These are phyloP conservation scores for Hipparchia semele DNA, from an alignment of 2,888 invertebrate species.

Conservation along the genomic window DNA sequence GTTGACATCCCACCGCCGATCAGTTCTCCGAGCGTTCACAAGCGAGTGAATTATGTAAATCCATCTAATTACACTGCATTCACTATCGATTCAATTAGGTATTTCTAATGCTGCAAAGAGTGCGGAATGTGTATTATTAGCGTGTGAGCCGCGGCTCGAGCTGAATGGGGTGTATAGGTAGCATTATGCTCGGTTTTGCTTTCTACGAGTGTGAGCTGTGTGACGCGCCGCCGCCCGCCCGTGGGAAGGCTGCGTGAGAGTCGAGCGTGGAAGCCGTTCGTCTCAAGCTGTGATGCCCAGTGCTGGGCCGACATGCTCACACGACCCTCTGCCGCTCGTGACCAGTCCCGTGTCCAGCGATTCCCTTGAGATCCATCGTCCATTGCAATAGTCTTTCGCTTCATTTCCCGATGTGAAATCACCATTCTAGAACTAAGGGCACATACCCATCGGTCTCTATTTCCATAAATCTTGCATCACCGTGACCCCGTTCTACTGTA, in stretches of 20 bases:
- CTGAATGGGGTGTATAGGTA: not conserved
- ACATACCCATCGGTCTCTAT: too few relatives aligned
- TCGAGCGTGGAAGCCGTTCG: not conserved
- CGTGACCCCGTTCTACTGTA: too few relatives aligned
- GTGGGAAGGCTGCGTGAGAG: not conserved
- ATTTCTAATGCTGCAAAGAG: slow-evolving; percentile 1
- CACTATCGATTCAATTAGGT: not conserved
- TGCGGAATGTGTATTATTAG: not conserved
- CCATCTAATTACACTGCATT: not conserved
- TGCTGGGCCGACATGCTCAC: too few relatives aligned
- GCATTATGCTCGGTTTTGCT: not conserved
- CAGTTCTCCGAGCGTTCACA: too few relatives aligned
- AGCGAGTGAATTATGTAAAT: not conserved
- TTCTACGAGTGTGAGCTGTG: not conserved
- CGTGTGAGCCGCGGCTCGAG: not conserved
- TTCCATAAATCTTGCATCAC: too few relatives aligned
- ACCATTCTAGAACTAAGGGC: too few relatives aligned
- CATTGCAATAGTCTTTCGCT: too few relatives aligned
- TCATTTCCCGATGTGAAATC: too few relatives aligned
- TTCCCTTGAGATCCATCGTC: too few relatives aligned
- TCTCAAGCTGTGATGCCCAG: not conserved
- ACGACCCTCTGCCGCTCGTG: too few relatives aligned
- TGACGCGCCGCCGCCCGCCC: not conserved
- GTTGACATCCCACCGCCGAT: too few relatives aligned
- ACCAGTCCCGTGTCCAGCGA: too few relatives aligned